Evolutionary conservation across 2,113 vertebrate genomes (phyloP), one percentile per base, ranked within the genome.

Genomic region (Epinephelus fuscoguttatus): DNA sequence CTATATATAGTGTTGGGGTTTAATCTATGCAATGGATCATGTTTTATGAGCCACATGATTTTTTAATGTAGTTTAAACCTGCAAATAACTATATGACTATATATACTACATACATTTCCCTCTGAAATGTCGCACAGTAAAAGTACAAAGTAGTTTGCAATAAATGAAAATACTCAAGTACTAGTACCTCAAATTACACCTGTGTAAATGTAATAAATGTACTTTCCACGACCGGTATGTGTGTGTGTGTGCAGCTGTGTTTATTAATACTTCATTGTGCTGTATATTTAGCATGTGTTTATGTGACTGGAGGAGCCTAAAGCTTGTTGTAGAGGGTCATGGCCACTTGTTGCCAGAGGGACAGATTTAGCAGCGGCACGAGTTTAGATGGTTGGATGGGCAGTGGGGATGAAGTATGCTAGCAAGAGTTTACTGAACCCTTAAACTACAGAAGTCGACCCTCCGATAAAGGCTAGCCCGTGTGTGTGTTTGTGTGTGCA

Each of bases 341-440:
- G 2, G 71, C 75, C 49, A 72, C 89, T 70, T 83, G 82, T 85
- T 86, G 85, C 84, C 74, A 30, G 52, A 75, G 85, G 90, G 77
- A 71, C 56, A 19, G 19, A 80, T 78, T 91, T 82, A 70, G 59
- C 72, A 23, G 67, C 68, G 45, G 50, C 40, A 57, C 30, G 7
- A 42, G 73, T 80, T 88, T 33, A 64, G 59, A 78, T 6, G 55
- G 82, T 76, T 60, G 80, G 73, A 50, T 70, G 68, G 47, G 50
- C 42, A 67, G 69, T 42, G 67, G 63, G 52, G 68, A 90, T 78
- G 75, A 79, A 87, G 72, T 42, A 42, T 9, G 68, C 81, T 67
- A 27, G 63, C 37, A 61, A 74, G 75, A 72, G 71, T 85, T 81
- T 70, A 84, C 78, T 89, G 88, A 90, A 86, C 27, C 84, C 70